Conservation (phyloP, 2,888 invertebrate species). For the Cantharis flavilabris region DNA sequence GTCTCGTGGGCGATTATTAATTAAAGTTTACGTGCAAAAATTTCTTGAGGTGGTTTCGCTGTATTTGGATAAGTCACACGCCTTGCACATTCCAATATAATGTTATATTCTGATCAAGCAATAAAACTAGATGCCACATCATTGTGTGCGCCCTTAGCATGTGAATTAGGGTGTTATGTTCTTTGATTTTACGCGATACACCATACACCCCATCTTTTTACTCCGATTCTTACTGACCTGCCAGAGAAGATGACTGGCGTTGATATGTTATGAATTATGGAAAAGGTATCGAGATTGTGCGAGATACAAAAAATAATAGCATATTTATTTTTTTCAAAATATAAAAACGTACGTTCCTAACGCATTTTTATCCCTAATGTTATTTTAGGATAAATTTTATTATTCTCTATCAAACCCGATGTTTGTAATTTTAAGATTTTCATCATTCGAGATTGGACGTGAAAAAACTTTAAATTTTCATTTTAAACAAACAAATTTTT, state of each 20-base stretch:
- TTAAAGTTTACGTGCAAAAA: background rate
- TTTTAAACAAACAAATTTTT: background rate
- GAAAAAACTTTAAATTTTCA: background rate
- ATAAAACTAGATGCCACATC: conserved; percentile 56
- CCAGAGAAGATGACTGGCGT: conserved; percentile 42
- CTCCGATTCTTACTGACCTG: conserved; percentile 45
- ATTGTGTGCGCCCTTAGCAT: conserved; percentile 52
- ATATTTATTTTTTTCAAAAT: conserved; percentile 20
- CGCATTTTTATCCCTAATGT: background rate
- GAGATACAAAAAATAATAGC: conserved; percentile 28
- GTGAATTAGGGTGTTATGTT: conserved; percentile 52
- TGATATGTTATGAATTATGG: conserved; percentile 47
- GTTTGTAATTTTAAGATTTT: background rate
- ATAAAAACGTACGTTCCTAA: conserved; percentile 5
- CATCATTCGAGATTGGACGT: background rate
- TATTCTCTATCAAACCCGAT: background rate
- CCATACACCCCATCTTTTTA: conserved; percentile 41
- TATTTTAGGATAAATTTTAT: background rate
- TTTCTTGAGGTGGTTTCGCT: conserved; percentile 21
- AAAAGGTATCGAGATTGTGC: conserved; percentile 42
- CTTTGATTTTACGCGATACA: conserved; percentile 50
- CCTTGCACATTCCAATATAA: conserved; percentile 45
- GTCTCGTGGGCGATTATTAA: background rate
- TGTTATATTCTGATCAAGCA: conserved; percentile 56
- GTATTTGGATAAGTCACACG: conserved; percentile 35